These are phyloP conservation scores for Papilio dardanus DNA, from an alignment of 1,140 invertebrate species.

Conservation along the genomic window DNA sequence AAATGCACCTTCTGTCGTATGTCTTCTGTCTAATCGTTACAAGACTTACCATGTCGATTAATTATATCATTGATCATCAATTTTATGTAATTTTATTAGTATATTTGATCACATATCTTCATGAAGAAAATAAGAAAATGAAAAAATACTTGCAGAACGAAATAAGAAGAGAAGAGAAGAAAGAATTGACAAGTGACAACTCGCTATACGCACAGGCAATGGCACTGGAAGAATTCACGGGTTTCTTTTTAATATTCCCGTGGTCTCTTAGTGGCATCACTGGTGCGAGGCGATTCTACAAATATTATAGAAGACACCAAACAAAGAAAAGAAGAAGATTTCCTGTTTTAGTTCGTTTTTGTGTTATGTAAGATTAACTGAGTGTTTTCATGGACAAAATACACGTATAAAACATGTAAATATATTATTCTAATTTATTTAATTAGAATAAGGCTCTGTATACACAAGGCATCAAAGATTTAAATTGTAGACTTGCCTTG, in stretches of 20 bases:
- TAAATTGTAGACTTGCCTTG: too few relatives aligned
- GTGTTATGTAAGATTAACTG: neutral
- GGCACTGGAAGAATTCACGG: constrained; percentile 83
- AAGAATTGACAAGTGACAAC: constrained; percentile 50
- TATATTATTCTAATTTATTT: too few relatives aligned
- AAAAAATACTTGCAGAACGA: neutral
- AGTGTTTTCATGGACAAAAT: too few relatives aligned
- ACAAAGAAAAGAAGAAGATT: constrained; percentile 28
- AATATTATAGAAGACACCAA: constrained; percentile 29
- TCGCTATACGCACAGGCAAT: constrained; percentile 80
- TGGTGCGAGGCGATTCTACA: constrained; percentile 74
- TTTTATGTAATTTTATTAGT: neutral
- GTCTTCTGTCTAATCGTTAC: too few relatives aligned
- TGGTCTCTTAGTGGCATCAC: constrained; percentile 82
- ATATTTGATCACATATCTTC: neutral
- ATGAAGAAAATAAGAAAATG: neutral
- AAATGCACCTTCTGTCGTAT: neutral
- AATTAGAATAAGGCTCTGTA: too few relatives aligned
- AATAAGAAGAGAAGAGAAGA: constrained; percentile 42
- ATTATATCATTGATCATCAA: too few relatives aligned
- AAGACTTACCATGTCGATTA: too few relatives aligned
- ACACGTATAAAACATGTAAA: too few relatives aligned
- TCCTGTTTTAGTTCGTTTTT: neutral
- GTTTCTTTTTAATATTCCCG: constrained; percentile 71
- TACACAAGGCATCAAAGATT: too few relatives aligned